These are phyloP conservation scores for Ficedula albicollis DNA, from an alignment of 2,797 vertebrate genomes.

Conservation along the genomic window DNA sequence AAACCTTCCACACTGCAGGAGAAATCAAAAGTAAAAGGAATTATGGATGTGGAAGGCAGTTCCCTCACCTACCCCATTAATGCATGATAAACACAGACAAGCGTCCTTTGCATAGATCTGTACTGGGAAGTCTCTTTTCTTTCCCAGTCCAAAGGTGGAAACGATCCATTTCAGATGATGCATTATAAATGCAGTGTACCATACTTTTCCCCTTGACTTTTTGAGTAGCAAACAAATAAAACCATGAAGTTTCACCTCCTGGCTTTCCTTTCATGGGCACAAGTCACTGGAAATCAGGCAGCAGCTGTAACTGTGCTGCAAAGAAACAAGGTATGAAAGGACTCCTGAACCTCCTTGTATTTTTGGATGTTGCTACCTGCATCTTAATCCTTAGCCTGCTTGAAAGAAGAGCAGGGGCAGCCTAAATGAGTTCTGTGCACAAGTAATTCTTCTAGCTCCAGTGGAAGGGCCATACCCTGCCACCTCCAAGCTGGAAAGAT, in stretches of 20 bases:
- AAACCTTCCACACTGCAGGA: not conserved
- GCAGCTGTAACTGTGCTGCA: not conserved
- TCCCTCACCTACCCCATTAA: not conserved
- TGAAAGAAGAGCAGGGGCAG: not conserved
- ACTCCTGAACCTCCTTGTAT: not conserved
- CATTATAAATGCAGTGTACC: not conserved
- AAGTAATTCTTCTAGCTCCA: not conserved
- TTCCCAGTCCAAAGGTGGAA: not conserved
- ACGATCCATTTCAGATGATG: not conserved
- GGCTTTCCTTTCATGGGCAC: not conserved
- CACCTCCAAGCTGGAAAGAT: not conserved
- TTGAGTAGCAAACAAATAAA: not conserved
- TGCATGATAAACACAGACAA: not conserved
- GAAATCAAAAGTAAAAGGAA: constrained; percentile 39
- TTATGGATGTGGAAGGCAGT: not conserved
- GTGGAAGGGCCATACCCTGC: not conserved
- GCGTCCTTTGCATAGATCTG: not conserved
- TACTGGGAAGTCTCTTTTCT: not conserved
- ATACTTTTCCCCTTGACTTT: not conserved
- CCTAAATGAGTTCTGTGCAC: not conserved
- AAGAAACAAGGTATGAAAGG: not conserved
- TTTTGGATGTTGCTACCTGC: not conserved
- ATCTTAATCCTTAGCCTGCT: not conserved
- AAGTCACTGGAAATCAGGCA: not conserved
- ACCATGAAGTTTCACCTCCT: not conserved